Percentiles rank a stretch among this genome's conserved stretches.
Conservation (phyloP, 2,113 vertebrate species). For the Irena cyanogastra region DNA sequence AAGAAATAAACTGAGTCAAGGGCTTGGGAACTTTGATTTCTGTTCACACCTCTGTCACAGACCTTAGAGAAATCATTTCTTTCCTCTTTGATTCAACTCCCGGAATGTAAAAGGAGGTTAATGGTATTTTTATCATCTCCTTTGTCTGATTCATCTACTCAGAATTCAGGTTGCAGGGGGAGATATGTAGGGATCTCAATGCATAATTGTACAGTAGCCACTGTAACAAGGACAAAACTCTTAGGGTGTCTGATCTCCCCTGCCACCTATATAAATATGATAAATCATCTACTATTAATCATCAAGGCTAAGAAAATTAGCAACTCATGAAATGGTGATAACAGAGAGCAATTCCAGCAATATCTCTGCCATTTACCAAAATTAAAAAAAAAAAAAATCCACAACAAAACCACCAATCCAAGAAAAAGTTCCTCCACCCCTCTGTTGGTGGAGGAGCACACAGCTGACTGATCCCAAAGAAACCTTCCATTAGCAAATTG, state of each 20-base stretch:
- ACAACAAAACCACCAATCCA: background rate
- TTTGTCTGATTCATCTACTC: constrained; percentile 12
- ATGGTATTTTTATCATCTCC: constrained; percentile 24
- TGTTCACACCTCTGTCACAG: background rate
- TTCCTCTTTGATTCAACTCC: background rate
- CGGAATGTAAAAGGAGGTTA: constrained; percentile 32
- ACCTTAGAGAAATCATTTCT: constrained; percentile 30
- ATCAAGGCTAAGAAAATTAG: constrained; percentile 6
- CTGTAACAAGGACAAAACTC: constrained; percentile 2
- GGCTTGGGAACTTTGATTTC: constrained; percentile 4
- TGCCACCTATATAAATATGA: constrained; percentile 19
- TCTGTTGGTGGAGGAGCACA: background rate
- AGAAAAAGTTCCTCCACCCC: background rate
- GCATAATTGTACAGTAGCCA: background rate
- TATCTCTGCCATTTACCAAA: constrained; percentile 14
- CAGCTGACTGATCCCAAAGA: background rate
- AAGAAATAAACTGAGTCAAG: background rate
- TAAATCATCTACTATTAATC: constrained; percentile 40
- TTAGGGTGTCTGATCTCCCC: background rate
- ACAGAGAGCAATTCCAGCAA: constrained; percentile 2
- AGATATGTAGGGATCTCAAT: background rate
- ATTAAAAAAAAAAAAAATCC: background rate
- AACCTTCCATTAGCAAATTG: background rate
- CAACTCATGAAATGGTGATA: background rate
- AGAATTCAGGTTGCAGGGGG: background rate